Base-by-base conservation (phyloP, 2,888 invertebrate species). In the Silvanus unidentatus region DNA sequence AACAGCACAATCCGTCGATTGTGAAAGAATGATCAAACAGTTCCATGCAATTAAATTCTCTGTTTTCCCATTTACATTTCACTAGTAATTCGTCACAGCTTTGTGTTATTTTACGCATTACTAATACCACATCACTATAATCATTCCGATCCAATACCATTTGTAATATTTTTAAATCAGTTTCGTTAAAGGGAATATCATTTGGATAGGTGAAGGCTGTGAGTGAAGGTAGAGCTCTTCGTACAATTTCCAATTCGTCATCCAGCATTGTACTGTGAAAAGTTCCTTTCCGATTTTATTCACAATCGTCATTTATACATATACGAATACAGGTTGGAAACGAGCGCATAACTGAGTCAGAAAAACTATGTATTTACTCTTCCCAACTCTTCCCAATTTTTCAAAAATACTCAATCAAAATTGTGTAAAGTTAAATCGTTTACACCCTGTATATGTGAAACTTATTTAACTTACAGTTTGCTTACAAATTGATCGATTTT, bases 1-100 rank as follows among this genome's bases (percentile, higher is more conserved):
- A 68, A 45, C 72, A 73, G 38, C 73, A 73, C 14, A 59, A 39
- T 1, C 73, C 71, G 39, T 60, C 45, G 1, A 48, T 49, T 1
- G 64, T 65, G 11, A 62, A 55, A 3, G 65, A 56, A 15, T 56
- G 44, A 30, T 50, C 48, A 42, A 73, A 70, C 22, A 60, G 41
- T n/a, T 60, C 38, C 1, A 12, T 32, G 44, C 72, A 73, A 6
- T 60, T 49, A 1, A 58, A 49, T 10, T 39, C 40, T 4, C 49
- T 40, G 1, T 48, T 54, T 8, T 66, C 57, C 71, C 70, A 73
- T 43, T 53, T 54, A 43, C 72, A 73, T 16, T 56, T 56, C 1
- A 62, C 42, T n/a, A 71, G 37, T 43, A 71, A 54, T 9, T 68
- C 65, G 2, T 58, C 47, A 47, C 73, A 73, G 10, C 58, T 56